Base-by-base conservation (phyloP, 1,140 invertebrate species). In the Drosophila busckii region DNA sequence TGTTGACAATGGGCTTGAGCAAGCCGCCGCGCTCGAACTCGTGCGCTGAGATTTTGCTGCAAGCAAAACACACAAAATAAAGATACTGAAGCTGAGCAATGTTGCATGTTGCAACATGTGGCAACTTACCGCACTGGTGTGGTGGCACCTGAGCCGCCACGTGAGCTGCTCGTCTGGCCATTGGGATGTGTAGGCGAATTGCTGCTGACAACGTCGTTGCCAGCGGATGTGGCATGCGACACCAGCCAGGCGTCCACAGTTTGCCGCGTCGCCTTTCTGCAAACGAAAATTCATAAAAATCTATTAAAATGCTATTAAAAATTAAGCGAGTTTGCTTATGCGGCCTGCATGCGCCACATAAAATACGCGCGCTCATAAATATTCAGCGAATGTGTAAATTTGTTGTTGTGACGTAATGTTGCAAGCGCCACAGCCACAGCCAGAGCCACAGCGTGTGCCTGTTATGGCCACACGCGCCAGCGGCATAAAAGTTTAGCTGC, bases 31-130 rank as follows among this genome's bases (percentile, higher is more conserved):
- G 91, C 87, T 98, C 96, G 86, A 98, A 98, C 86, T 98, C 96
- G 88, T 97, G 96, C 5, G 96, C 96, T 2, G 96, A 98, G 76
- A 98, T 97, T 89, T 98, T 98, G 45, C 96, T 91, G 70, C n/a
- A 42, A 25, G 17, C 13, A 45, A 26, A 23, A 2, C 1, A 22
- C 2, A 34, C 2, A 34, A 1, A 19, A 26, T 10, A 5, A 2
- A 8, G 10, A 26, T 4, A 25, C 1, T 13, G 19, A 32, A 19
- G 9, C 5, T 22, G 1, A 31, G 7, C 2, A n/a, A 19, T 35
- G 9, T 15, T 6, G 17, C 7, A 40, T 40, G 15, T 25, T 45
- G 4, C 7, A 34, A 8, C 37, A 12, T 22, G 7, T 8, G 3
- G 4, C 0, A 12, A 56, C 61, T 88, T 89, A 91, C 90, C 90